Evolutionary conservation across 1,140 invertebrate species (phyloP).

Genomic region (Sycophaga agraensis): DNA sequence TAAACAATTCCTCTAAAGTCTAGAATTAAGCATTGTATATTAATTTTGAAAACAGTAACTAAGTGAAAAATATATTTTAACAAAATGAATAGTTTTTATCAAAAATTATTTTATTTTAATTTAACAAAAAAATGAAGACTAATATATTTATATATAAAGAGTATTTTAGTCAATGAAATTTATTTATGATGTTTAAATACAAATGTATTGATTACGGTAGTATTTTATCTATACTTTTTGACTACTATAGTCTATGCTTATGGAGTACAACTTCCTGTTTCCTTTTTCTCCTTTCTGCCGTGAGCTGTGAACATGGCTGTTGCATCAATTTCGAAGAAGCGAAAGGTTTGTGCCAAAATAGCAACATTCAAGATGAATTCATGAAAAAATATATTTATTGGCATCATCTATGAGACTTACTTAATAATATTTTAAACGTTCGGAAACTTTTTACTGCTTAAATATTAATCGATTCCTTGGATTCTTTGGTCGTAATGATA

Average conservation of each 20-base stretch:
- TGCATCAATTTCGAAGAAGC: slow-evolving; percentile 52
- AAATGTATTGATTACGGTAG: not conserved
- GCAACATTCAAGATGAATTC: slow-evolving; percentile 10
- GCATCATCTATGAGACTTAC: slow-evolving; percentile 1
- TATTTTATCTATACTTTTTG: not conserved
- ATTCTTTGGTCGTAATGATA: too few species aligned
- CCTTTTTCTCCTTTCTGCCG: slow-evolving; percentile 31
- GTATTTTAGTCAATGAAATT: too few species aligned
- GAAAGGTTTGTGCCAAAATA: slow-evolving; percentile 47
- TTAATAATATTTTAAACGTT: slow-evolving; percentile 36
- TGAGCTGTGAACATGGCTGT: slow-evolving; percentile 43
- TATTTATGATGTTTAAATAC: too few species aligned
- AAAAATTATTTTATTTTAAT: not conserved
- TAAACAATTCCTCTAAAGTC: too few species aligned
- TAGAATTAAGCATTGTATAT: too few species aligned
- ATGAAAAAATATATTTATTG: slow-evolving; percentile 37
- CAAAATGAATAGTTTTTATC: too few species aligned
- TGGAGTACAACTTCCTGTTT: slow-evolving; percentile 4
- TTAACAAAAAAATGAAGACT: not conserved
- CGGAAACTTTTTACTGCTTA: too few species aligned
- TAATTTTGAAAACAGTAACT: too few species aligned
- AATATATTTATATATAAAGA: too few species aligned
- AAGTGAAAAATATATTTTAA: too few species aligned
- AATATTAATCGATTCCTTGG: too few species aligned
- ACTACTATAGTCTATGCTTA: not conserved